phyloP scores from a whole-genome alignment of 2,888 invertebrate species.

The Abrostola triplasia region DNA sequence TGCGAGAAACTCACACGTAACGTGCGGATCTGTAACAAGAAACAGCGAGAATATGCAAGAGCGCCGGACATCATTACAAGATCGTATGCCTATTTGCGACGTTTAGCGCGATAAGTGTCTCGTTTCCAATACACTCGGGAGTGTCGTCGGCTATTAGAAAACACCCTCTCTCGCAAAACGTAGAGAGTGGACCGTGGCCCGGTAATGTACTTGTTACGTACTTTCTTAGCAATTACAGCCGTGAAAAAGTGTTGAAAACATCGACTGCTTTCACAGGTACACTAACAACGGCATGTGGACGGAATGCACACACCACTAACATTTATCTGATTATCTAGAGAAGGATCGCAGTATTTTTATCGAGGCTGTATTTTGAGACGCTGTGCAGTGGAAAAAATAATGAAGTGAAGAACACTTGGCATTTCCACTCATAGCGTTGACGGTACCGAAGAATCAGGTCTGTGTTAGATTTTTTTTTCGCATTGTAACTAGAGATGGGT shows the following conservation, averaged over 20 bases:
- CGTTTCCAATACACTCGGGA: conserved; percentile 32
- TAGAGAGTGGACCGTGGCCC: conserved; percentile 25
- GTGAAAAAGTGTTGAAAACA: conserved; percentile 45
- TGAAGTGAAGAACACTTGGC: too few species aligned
- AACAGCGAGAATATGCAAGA: not conserved
- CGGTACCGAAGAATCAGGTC: too few species aligned
- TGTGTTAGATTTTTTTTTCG: too few species aligned
- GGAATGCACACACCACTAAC: not conserved
- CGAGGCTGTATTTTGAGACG: too few species aligned
- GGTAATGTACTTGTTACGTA: conserved; percentile 32
- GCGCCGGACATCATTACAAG: not conserved
- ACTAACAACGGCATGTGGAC: conserved; percentile 3
- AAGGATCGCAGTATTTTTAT: too few species aligned
- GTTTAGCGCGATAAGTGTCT: conserved; percentile 28
- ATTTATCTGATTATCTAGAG: too few species aligned
- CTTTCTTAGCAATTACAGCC: conserved; percentile 49
- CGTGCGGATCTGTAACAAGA: not conserved
- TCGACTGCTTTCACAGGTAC: conserved; percentile 31
- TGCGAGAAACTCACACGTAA: not conserved
- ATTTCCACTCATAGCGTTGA: too few species aligned
- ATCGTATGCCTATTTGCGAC: conserved; percentile 14
- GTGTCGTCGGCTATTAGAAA: conserved; percentile 46
- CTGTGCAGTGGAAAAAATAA: too few species aligned
- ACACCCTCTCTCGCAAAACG: conserved; percentile 25
- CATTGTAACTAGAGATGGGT: too few species aligned